A percentile compares a stretch with the other conserved stretches of the same genome.
These are phyloP conservation scores for Tenebrio molitor DNA, from an alignment of 1,140 invertebrate genomes.

Conservation along the genomic window DNA sequence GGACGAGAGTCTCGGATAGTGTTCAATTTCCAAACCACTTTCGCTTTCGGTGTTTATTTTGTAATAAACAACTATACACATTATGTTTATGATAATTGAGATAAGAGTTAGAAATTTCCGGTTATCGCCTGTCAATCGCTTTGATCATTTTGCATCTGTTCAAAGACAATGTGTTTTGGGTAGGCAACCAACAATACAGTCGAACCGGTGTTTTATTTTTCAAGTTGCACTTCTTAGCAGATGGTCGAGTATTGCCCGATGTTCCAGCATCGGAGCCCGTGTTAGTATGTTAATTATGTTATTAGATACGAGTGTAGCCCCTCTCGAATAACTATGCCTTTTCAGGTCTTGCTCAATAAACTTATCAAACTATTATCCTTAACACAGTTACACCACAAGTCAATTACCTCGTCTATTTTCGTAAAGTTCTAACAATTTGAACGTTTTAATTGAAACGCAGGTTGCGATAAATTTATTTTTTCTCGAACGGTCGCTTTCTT, in stretches of 20 bases:
- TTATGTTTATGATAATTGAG: background rate
- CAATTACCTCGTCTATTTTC: conserved; percentile 22
- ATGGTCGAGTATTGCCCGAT: no score
- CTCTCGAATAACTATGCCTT: conserved; percentile 28
- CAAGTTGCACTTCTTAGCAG: no score
- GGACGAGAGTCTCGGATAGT: no score
- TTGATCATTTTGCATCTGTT: background rate
- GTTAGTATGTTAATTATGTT: no score
- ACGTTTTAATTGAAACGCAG: conserved; percentile 14
- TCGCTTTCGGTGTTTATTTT: conserved; percentile 30
- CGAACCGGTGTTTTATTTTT: no score
- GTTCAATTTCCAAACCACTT: conserved; percentile 26
- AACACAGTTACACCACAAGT: conserved; percentile 39
- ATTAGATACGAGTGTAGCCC: conserved; percentile 4
- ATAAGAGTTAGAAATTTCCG: conserved; percentile 1
- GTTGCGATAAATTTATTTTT: conserved; percentile 7
- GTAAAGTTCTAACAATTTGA: conserved; percentile 10
- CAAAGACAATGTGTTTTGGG: background rate
- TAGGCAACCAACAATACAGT: conserved; percentile 27
- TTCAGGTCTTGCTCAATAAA: conserved; percentile 21
- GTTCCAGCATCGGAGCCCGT: no score
- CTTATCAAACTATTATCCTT: conserved; percentile 39
- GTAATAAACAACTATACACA: conserved; percentile 5
- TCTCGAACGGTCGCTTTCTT: conserved; percentile 10
- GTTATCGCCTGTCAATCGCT: background rate